Percentiles rank a stretch among this genome's conserved stretches.
Evolutionary conservation across 2,113 vertebrate genomes (phyloP).

Genomic region (Empidonax traillii): DNA sequence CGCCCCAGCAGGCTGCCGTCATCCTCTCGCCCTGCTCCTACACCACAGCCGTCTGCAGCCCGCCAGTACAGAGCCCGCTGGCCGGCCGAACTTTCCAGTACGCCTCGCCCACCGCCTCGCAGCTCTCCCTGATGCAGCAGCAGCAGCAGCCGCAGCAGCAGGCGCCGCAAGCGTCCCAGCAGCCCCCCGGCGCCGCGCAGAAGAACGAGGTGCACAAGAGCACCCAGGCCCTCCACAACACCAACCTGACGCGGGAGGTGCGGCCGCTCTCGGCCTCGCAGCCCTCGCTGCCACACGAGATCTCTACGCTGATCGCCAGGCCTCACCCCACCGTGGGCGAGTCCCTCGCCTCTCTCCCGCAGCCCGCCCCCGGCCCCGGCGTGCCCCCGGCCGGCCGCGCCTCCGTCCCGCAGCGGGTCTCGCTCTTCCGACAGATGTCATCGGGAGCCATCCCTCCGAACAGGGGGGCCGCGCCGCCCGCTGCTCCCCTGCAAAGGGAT

Average conservation of each 20-base stretch:
- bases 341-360: constrained; percentile 87
- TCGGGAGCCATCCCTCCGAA: constrained; percentile 90
- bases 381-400: constrained; percentile 76
- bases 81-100: constrained; percentile 93
- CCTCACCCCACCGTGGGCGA: constrained; percentile 90
- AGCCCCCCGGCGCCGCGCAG: constrained; percentile 75
- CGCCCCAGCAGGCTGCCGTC: constrained; percentile 75
- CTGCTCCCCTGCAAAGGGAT: constrained; percentile 80
- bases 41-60: constrained; percentile 86
- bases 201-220: constrained; percentile 89
- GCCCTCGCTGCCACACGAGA: constrained; percentile 95
- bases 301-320: constrained; percentile 80
- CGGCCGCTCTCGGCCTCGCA: constrained; percentile 97
- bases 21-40: constrained; percentile 92
- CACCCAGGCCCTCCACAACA: constrained; percentile 88
- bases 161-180: constrained; percentile 60
- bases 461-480: constrained; percentile 66
- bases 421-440: constrained; percentile 95
- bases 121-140: constrained; percentile 89
- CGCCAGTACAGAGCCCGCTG: constrained; percentile 89
- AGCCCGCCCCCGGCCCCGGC: constrained; percentile 70
- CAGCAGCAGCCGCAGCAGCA: constrained; percentile 41
- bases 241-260: constrained; percentile 89
- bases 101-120: constrained; percentile 87
- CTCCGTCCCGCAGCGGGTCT: constrained; percentile 86